Conservation (phyloP, 1,140 invertebrate species). For the Stegodyphus mimosarum region DNA sequence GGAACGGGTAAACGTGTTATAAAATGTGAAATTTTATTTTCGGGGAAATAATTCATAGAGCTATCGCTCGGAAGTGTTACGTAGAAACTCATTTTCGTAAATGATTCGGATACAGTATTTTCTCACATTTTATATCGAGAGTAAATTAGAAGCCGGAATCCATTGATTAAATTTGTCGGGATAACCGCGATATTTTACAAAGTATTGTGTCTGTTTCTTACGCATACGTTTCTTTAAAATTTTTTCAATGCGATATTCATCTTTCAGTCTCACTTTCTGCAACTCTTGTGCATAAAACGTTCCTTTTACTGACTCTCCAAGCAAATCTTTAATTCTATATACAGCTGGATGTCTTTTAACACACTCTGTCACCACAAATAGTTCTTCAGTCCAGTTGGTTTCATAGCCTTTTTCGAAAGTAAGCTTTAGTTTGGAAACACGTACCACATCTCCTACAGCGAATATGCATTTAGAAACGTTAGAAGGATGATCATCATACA, state of each 20-base stretch:
- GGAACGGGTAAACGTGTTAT: neutral
- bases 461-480: conserved; percentile 61
- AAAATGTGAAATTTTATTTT: conserved; percentile 16
- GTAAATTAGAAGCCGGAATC: neutral
- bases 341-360: neutral
- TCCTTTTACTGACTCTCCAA: conserved; percentile 28
- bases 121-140: neutral
- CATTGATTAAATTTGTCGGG: neutral
- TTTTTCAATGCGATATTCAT: neutral
- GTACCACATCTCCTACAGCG: conserved; percentile 64
- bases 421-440: conserved; percentile 42
- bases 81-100: conserved; percentile 7
- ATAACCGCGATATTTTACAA: neutral
- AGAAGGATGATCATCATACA: conserved; percentile 58
- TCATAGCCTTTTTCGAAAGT: conserved; percentile 54
- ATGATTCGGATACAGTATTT: neutral
- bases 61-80: conserved; percentile 2
- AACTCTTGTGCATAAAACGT: conserved; percentile 50
- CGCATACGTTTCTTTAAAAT: neutral
- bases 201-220: neutral
- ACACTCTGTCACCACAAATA: conserved; percentile 15
- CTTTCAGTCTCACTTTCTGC: neutral
- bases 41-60: neutral
- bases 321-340: conserved; percentile 15
- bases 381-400: neutral